These are phyloP conservation scores for Hypomesus transpacificus DNA, from an alignment of 2,113 vertebrate species.

Conservation along the genomic window DNA sequence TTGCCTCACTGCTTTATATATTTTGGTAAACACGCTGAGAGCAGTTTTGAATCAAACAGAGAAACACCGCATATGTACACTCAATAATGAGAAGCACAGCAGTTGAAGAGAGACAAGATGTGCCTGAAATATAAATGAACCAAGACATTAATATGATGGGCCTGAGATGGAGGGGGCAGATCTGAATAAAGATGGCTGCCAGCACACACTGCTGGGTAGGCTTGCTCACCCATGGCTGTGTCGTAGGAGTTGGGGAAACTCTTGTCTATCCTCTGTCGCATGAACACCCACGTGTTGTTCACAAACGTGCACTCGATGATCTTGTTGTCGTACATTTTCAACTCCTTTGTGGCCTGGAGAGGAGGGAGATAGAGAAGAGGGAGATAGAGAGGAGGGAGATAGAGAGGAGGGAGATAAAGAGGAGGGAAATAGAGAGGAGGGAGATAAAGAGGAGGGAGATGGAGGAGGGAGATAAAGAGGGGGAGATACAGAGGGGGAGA, in stretches of 20 bases:
- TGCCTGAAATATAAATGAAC: slow-evolving; percentile 31
- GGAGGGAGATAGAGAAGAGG: slow-evolving; percentile 14
- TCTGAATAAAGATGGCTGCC: background rate
- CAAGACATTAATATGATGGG: slow-evolving; percentile 22
- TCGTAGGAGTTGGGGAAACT: slow-evolving; percentile 98
- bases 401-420: too few relatives aligned
- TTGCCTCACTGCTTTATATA: background rate
- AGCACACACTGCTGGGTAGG: background rate
- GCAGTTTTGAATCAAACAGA: background rate
- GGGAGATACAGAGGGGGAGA: too few relatives aligned
- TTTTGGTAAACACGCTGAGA: background rate
- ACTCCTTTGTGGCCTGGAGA: slow-evolving; percentile 88
- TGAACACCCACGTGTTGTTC: slow-evolving; percentile 96
- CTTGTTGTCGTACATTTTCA: slow-evolving; percentile 97
- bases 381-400: background rate
- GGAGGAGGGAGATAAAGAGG: too few relatives aligned
- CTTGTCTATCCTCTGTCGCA: slow-evolving; percentile 97
- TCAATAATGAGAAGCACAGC: background rate
- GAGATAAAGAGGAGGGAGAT: too few relatives aligned
- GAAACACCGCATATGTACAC: background rate
- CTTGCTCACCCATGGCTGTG: slow-evolving; percentile 94
- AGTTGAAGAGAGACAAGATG: slow-evolving; percentile 10
- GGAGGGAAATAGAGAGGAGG: too few relatives aligned
- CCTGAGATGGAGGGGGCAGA: background rate
- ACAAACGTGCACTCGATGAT: slow-evolving; percentile 98